phyloP scores from a whole-genome alignment of 2,113 vertebrate species.

The Thalassarche chlororhynchos region DNA sequence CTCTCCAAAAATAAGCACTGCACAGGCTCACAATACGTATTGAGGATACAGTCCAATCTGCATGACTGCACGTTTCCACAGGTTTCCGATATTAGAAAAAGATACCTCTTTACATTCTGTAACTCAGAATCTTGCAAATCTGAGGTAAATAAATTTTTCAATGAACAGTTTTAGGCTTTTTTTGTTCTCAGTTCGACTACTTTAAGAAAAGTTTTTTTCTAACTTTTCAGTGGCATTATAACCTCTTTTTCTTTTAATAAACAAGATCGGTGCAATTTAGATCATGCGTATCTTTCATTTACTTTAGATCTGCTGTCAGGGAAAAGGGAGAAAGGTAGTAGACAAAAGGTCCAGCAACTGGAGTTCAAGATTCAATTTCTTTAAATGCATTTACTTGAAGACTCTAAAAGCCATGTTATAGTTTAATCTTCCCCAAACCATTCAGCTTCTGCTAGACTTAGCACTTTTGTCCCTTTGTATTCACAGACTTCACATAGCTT shows the following conservation, averaged over 20 bases:
- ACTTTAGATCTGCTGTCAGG: neutral
- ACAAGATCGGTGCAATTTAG: neutral
- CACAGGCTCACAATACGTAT: neutral
- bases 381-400: constrained; percentile 52
- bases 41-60: neutral
- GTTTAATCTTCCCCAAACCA: constrained; percentile 52
- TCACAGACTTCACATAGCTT: constrained; percentile 57
- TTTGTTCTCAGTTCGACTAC: neutral
- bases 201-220: neutral
- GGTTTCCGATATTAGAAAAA: neutral
- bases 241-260: neutral
- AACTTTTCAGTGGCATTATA: neutral
- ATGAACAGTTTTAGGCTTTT: neutral
- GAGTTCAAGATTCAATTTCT: constrained; percentile 30
- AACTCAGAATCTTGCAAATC: neutral
- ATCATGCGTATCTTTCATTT: neutral
- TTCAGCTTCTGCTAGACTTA: constrained; percentile 59
- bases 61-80: neutral
- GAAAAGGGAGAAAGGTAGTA: neutral
- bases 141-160: neutral
- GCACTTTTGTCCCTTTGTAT: constrained; percentile 72
- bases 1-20: neutral
- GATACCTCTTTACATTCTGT: neutral
- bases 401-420: constrained; percentile 34
- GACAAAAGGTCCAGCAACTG: neutral